Conservation (phyloP, 2,888 invertebrate species). For the Spicauda simplicius region DNA sequence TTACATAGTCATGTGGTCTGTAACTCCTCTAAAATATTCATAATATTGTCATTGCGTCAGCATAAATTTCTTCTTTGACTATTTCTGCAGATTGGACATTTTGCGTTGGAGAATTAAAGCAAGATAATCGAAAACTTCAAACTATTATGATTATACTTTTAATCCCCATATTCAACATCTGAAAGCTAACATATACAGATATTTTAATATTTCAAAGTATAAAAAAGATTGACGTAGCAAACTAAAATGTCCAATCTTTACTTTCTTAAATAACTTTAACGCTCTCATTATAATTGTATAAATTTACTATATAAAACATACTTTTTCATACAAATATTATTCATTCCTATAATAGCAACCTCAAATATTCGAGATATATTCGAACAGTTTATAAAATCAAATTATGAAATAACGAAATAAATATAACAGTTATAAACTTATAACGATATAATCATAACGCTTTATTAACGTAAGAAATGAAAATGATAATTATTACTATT, state of each 20-base stretch:
- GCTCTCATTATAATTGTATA: not conserved
- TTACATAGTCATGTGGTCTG: not conserved
- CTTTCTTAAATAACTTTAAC: not conserved
- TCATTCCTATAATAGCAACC: slow-evolving; percentile 35
- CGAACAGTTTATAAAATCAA: slow-evolving; percentile 4
- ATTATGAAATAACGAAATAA: slow-evolving; percentile 35
- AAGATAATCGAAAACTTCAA: not conserved
- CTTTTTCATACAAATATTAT: not conserved
- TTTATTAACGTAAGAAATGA: slow-evolving; percentile 11
- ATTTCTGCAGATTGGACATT: not conserved
- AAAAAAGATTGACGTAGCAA: no score
- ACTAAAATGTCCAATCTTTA: not conserved
- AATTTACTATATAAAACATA: not conserved
- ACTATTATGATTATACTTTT: not conserved
- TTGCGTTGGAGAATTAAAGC: not conserved
- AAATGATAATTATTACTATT: not conserved
- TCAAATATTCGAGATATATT: slow-evolving; percentile 39
- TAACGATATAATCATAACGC: slow-evolving; percentile 18
- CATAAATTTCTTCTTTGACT: not conserved
- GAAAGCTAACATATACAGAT: no score
- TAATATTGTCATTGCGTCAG: not conserved
- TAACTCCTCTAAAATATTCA: no score
- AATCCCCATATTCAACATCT: not conserved
- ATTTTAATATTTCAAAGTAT: no score
- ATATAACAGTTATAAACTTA: slow-evolving; percentile 1